A percentile compares a stretch with the other conserved stretches of the same genome.
These are phyloP conservation scores for Coregonus ussuriensis DNA, from an alignment of 2,797 vertebrate genomes.

Conservation along the genomic window DNA sequence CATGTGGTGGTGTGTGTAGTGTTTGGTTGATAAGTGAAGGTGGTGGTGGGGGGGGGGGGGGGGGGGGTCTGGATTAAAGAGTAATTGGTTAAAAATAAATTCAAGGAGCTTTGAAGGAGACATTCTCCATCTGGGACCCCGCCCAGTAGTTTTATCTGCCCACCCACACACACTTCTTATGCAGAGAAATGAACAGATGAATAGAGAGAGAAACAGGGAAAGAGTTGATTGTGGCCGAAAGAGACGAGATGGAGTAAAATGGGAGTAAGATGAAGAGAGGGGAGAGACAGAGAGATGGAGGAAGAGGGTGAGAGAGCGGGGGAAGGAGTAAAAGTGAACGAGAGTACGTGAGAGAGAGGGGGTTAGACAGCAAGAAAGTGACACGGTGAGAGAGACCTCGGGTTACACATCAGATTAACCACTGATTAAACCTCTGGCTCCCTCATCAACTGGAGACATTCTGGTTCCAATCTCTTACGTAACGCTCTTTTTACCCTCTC, in stretches of 20 bases:
- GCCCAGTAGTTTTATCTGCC: constrained; percentile 40
- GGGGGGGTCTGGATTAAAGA: constrained; percentile 46
- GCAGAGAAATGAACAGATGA: constrained; percentile 23
- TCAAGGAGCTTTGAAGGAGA: constrained; percentile 69
- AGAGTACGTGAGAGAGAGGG: not conserved
- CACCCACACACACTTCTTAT: constrained; percentile 6
- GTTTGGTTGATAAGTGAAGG: constrained; percentile 45
- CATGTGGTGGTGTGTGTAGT: constrained; percentile 2
- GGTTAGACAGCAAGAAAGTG: not conserved
- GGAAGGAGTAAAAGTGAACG: no score
- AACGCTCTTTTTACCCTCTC: not conserved
- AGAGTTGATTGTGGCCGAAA: constrained; percentile 6
- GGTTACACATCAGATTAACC: not conserved
- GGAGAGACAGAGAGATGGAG: no score
- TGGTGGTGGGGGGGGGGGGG: constrained; percentile 26
- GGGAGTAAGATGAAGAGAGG: no score
- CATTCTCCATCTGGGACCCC: constrained; percentile 51
- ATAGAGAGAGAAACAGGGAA: not conserved
- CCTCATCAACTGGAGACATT: not conserved
- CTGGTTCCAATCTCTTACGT: constrained; percentile 1
- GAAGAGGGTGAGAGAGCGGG: no score
- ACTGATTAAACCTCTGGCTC: not conserved
- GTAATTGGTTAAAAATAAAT: constrained; percentile 69
- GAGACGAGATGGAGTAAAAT: not conserved
- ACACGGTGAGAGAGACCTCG: no score